A percentile compares a stretch with the other conserved stretches of the same genome.
Conservation (phyloP, 2,888 invertebrate species). For the Didymodactylos carnosus region DNA sequence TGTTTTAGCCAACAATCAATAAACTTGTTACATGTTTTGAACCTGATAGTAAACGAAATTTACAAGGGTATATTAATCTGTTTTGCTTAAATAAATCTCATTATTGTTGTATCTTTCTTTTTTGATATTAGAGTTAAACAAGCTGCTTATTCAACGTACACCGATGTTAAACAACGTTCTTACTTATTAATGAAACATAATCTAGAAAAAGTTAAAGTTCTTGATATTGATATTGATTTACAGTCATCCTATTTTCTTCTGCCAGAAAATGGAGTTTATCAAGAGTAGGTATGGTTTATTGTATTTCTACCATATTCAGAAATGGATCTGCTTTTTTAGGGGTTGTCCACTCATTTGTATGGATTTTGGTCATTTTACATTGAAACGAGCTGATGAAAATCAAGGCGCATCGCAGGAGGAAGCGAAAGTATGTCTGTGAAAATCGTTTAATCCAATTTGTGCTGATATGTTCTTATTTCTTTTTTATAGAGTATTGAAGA, state of each 20-base stretch:
- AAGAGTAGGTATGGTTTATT: conserved; percentile 21
- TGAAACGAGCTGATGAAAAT: neutral
- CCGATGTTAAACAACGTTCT: conserved; percentile 5
- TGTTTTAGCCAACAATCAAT: neutral
- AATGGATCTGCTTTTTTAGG: no score
- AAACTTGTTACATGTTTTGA: neutral
- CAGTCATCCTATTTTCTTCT: conserved; percentile 69
- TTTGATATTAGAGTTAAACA: neutral
- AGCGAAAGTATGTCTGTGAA: no score
- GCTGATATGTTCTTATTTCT: neutral
- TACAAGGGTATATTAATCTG: neutral
- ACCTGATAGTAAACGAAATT: neutral
- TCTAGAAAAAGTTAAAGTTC: conserved; percentile 5
- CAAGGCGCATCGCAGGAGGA: neutral
- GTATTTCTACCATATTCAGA: no score
- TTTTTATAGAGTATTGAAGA: neutral
- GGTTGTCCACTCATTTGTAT: conserved; percentile 2
- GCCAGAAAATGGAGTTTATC: conserved; percentile 59
- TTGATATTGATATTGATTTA: conserved; percentile 44
- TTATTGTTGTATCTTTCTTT: no score
- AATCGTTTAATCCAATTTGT: no score
- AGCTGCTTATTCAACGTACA: neutral
- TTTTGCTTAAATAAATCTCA: no score
- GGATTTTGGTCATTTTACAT: conserved; percentile 16
- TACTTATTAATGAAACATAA: conserved; percentile 12